These are phyloP conservation scores for Neoascia interrupta DNA, from an alignment of 2,888 invertebrate species.

Conservation along the genomic window DNA sequence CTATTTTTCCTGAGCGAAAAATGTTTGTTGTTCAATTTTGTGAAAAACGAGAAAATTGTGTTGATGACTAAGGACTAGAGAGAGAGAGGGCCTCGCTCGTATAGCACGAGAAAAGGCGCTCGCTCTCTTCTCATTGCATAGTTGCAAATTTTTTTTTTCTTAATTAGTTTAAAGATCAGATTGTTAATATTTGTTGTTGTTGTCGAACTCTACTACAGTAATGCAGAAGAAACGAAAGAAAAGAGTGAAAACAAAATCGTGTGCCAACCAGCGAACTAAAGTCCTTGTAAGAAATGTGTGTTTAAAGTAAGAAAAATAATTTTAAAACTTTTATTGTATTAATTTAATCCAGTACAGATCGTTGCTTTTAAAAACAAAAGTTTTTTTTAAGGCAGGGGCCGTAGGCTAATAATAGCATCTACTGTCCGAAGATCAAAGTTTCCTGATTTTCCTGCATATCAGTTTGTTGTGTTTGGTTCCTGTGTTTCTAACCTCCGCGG, in stretches of 20 bases:
- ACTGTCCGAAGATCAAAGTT: no score
- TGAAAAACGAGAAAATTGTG: conserved; percentile 41
- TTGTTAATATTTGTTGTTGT: conserved; percentile 36
- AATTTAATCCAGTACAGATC: no score
- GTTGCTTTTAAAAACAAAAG: no score
- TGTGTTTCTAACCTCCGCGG: no score
- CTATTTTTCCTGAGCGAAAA: conserved; percentile 38
- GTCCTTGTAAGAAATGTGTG: conserved; percentile 37
- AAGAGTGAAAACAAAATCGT: conserved; percentile 26
- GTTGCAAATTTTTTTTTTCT: conserved; percentile 10
- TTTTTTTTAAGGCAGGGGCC: no score
- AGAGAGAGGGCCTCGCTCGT: conserved; percentile 43
- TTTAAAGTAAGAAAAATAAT: no score
- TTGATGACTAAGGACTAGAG: conserved; percentile 52
- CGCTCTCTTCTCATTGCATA: conserved; percentile 27
- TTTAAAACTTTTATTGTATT: no score
- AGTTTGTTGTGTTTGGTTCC: no score
- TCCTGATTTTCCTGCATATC: no score
- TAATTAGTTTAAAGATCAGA: conserved; percentile 14
- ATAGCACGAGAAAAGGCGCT: conserved; percentile 35
- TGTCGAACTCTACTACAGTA: conserved; percentile 38
- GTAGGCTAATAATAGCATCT: no score
- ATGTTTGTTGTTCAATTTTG: conserved; percentile 10
- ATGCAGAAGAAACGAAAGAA: conserved; percentile 47
- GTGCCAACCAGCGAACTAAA: conserved; percentile 51